Evolutionary conservation across 2,797 vertebrate species (phyloP), one percentile per base, ranked within the genome.

Genomic region (Syngnathus rostellatus): DNA sequence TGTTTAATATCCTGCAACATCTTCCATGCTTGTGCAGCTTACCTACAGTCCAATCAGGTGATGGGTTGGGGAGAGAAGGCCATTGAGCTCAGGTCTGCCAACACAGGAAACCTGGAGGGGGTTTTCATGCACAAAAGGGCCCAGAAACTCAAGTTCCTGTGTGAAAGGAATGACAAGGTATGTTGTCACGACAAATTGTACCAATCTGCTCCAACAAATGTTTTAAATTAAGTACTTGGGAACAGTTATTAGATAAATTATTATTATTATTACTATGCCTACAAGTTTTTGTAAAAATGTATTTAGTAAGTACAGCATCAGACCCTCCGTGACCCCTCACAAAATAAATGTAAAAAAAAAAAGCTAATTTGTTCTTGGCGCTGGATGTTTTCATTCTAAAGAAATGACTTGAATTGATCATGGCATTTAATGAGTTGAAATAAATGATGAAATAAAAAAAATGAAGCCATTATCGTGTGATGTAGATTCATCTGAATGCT

Each of bases 31-130:
- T 60, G 14, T 71, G 25, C 76, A 98, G 95, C 95, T 39, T 96
- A 94, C 78, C 93, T 96, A 61, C 95, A 94, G 73, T 94, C 94
- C 43, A 96, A 97, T 81, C 91, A 96, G 83, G 92, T 96, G 77
- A 98, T 97, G 93, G 96, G 95, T 65, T 97, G 95, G 94, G 95
- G 92, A 64, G 93, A 96, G 69, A 98, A 93, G 79, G 95, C 95
- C 0, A 94, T 97, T 53, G 96, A 98, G 80, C 88, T 93, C 41
- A 90, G 94, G 12, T 94, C 94, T 16, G 93, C 92, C 53, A 93
- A 92, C 76, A 92, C 92, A 0, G 93, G 90, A 14, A 91, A 89
- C 76, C 88, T 98, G 74, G 95, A 97, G 81, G 94, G 91, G 64
- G 94, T 97, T 57, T 94, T 98, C 79, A 95, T 97, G 92, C 94